Evolutionary conservation across 1,140 invertebrate genomes (phyloP), one percentile per base, ranked within the genome.

Genomic region (Drosophila mauritiana): DNA sequence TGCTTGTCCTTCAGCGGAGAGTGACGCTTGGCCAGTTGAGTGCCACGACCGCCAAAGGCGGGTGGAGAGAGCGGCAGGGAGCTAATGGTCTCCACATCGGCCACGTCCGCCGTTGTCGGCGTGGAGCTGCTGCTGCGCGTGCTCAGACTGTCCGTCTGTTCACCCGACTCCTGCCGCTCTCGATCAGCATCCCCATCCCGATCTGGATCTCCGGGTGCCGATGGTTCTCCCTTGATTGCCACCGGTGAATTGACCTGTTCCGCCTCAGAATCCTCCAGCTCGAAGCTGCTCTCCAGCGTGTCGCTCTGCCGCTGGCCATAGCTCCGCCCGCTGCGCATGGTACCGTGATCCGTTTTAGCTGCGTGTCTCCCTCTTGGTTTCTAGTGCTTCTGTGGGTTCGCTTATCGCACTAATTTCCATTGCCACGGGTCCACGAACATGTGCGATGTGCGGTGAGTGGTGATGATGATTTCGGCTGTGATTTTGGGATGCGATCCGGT

Each of bases 71-170:
- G 58, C 2, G 83, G 70, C 51, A 88, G 39, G 11, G 83, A 88
- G 45, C 43, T 89, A 17, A 90, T 69, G 17, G 84, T 90, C 48
- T 64, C 73, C 48, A 90, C 79, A 73, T 91, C 90, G 6, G 90
- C 90, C 40, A 91, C 90, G 68, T 91, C 90, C 7, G 85, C 90
- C n/a, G 90, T 91, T 11, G 90, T 91, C 11, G 90, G 90, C 31
- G 90, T 88, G 11, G 90, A 91, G 15, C 82, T 91, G 67, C 70
- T 90, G 55, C 84, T 89, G 46, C 67, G 77, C 25, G 80, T 90
- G 63, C 91, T 86, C 43, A 77, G 67, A 6, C 80, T 90, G 20
- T 90, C 85, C 7, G 86, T 89, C 13, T 73, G 81, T 8, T 85
- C 81, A 11, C 77, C 73, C 27, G 46, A 48, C 63, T 89, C 58